Conservation (phyloP, 1,140 invertebrate genomes). For the Palaemon carinicauda region DNA sequence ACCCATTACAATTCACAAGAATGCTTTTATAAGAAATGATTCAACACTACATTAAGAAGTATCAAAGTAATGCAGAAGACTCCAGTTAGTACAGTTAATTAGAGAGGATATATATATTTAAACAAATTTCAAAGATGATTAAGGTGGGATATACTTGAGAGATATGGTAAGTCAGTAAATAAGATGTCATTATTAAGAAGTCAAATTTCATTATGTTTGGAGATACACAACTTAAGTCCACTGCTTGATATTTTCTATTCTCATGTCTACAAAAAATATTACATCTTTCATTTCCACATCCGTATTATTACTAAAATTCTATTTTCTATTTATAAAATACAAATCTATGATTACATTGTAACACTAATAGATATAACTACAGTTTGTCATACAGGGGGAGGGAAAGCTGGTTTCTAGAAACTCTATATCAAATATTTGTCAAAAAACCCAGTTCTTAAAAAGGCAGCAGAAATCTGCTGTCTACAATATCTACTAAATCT, state of each 20-base stretch:
- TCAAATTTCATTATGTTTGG: not conserved
- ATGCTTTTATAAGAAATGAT: slow-evolving; percentile 18
- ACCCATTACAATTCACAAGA: slow-evolving; percentile 49
- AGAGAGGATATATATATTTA: not conserved
- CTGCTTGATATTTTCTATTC: not conserved
- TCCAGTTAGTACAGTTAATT: not conserved
- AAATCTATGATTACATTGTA: slow-evolving; percentile 31
- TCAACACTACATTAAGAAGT: slow-evolving; percentile 34
- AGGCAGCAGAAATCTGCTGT: not conserved
- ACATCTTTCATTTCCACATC: slow-evolving; percentile 16
- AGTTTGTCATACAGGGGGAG: not conserved
- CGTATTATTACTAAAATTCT: slow-evolving; percentile 22
- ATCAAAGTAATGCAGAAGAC: slow-evolving; percentile 21
- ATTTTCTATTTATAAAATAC: slow-evolving; percentile 43
- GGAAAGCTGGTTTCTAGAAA: not conserved
- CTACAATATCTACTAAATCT: not conserved
- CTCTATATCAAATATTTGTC: slow-evolving; percentile 14
- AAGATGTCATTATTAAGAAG: too few species aligned
- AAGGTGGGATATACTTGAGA: too few species aligned
- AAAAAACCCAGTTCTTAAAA: slow-evolving; percentile 29
- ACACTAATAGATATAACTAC: not conserved
- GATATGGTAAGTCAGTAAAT: too few species aligned
- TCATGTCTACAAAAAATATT: slow-evolving; percentile 19
- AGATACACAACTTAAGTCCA: not conserved
- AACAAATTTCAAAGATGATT: not conserved